A percentile compares a stretch with the other conserved stretches of the same genome.
Conservation (phyloP, 2,888 invertebrate species). For the Lasius fuliginosus region DNA sequence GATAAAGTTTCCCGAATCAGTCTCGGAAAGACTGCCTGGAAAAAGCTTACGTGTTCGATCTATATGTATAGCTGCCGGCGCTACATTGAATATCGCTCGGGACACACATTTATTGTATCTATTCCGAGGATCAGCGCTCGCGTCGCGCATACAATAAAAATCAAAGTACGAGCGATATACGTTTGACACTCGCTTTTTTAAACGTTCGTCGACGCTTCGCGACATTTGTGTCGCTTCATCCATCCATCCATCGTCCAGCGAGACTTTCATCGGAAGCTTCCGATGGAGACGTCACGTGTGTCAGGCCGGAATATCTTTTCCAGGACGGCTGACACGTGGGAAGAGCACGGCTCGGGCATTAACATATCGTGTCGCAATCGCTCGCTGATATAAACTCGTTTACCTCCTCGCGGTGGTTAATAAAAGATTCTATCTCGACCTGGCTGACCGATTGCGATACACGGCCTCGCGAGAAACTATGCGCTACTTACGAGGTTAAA, state of each 20-base stretch:
- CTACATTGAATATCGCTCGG: neutral
- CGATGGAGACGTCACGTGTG: constrained; percentile 49
- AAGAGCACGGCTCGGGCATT: constrained; percentile 70
- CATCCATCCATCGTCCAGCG: constrained; percentile 40
- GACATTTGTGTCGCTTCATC: constrained; percentile 35
- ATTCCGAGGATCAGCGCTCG: neutral
- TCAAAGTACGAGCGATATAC: constrained; percentile 33
- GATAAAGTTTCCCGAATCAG: constrained; percentile 22
- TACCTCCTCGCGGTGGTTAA: constrained; percentile 66
- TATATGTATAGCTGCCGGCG: neutral
- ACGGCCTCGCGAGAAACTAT: constrained; percentile 66
- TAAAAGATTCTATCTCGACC: constrained; percentile 71
- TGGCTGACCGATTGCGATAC: constrained; percentile 67
- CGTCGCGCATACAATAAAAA: constrained; percentile 40
- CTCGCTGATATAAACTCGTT: constrained; percentile 75
- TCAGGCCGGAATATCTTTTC: constrained; percentile 66
- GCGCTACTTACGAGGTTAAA: constrained; percentile 44
- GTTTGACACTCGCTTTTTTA: constrained; percentile 32
- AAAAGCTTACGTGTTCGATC: neutral
- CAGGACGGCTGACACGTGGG: constrained; percentile 70
- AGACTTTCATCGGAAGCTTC: constrained; percentile 50
- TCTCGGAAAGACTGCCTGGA: neutral
- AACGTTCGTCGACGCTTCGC: neutral
- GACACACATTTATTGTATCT: constrained; percentile 9
- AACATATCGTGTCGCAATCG: constrained; percentile 78